A percentile compares a stretch with the other conserved stretches of the same genome.
phyloP scores from a whole-genome alignment of 1,140 invertebrate species.

The Pseudobourletiella spinata region DNA sequence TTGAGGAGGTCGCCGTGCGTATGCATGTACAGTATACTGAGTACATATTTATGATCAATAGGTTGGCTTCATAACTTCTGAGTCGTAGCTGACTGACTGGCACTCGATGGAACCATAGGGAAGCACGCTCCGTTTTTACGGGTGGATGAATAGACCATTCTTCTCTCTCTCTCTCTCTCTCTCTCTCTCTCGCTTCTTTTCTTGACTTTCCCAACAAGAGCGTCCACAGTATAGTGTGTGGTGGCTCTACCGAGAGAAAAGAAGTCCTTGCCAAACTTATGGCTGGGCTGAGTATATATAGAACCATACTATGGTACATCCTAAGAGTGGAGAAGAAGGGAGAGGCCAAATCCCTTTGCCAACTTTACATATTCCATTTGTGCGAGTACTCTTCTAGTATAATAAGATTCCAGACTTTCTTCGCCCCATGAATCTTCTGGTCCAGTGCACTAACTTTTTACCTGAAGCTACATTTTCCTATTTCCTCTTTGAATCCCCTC shows the following conservation, averaged over 20 bases:
- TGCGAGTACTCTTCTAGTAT: not conserved
- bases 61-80: slow-evolving; percentile 11
- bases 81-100: slow-evolving; percentile 7
- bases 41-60: slow-evolving; percentile 22
- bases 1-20: too few relatives aligned
- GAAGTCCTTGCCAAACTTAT: not conserved
- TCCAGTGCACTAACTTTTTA: not conserved
- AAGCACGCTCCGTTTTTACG: slow-evolving; percentile 22
- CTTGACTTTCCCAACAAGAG: slow-evolving; percentile 1
- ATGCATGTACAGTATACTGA: not conserved
- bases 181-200: slow-evolving; percentile 1
- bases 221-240: too few relatives aligned
- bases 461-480: not conserved
- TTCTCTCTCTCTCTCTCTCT: not conserved
- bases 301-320: too few relatives aligned
- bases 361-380: not conserved
- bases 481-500: not conserved
- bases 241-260: not conserved
- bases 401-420: not conserved
- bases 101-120: slow-evolving; percentile 3
- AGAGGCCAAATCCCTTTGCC: too few relatives aligned
- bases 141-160: slow-evolving; percentile 19
- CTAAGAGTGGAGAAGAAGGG: too few relatives aligned
- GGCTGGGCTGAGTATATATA: too few relatives aligned
- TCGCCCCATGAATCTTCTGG: not conserved